Evolutionary conservation across 2,797 vertebrate genomes (phyloP).

Genomic region (Liasis olivaceus): DNA sequence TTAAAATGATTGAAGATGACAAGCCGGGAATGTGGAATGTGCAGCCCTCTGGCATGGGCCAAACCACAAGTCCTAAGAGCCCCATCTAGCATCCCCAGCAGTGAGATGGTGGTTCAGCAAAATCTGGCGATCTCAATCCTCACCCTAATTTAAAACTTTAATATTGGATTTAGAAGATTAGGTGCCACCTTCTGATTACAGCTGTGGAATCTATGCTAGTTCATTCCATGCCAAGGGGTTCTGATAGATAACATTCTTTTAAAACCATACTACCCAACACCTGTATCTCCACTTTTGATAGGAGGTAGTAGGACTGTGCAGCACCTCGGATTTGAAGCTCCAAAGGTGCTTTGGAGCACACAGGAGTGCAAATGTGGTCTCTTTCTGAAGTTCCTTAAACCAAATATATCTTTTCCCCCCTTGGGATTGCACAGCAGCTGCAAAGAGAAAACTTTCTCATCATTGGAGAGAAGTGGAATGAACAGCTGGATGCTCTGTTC

Average conservation of each 20-base stretch:
- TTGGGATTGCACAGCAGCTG: not conserved
- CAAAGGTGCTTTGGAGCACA: not conserved
- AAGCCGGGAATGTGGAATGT: not conserved
- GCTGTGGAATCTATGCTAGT: not conserved
- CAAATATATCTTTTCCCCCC: not conserved
- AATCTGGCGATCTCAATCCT: not conserved
- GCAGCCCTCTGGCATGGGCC: not conserved
- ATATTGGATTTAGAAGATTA: not conserved
- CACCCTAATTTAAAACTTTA: not conserved
- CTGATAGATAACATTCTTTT: not conserved
- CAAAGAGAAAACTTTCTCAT: not conserved
- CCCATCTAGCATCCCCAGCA: not conserved
- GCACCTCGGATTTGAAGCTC: not conserved
- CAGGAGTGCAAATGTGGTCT: not conserved
- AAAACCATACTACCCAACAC: not conserved
- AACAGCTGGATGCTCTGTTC: not conserved
- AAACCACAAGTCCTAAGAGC: not conserved
- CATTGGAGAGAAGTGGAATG: not conserved
- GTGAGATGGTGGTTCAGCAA: not conserved
- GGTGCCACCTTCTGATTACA: not conserved
- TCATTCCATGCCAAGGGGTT: not conserved
- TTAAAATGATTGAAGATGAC: not conserved
- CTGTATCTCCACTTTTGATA: not conserved
- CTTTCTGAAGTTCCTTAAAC: not conserved
- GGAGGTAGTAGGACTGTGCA: not conserved